Percentiles rank a stretch among this genome's conserved stretches.
Conservation (phyloP, 1,140 invertebrate species). For the Medauroidea extradentata region DNA sequence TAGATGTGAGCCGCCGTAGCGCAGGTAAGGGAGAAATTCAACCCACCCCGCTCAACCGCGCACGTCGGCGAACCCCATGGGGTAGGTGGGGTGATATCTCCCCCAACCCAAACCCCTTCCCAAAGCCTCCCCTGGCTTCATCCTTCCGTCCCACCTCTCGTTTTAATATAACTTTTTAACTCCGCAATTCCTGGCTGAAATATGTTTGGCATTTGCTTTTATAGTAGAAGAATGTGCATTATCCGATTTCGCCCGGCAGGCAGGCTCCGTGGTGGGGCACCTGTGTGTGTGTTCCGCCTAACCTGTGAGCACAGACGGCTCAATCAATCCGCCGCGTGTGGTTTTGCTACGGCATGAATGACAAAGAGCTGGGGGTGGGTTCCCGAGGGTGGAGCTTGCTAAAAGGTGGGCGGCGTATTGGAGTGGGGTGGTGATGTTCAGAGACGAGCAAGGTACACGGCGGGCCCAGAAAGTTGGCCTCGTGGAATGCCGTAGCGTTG, state of each 20-base stretch:
- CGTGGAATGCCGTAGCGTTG: no score
- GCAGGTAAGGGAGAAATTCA: not conserved
- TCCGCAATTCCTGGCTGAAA: constrained; percentile 24
- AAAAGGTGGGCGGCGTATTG: no score
- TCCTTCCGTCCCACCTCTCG: constrained; percentile 1
- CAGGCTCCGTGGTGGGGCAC: not conserved
- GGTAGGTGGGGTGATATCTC: no score
- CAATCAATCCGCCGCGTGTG: constrained; percentile 21
- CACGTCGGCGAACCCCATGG: no score
- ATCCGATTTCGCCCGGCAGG: constrained; percentile 21
- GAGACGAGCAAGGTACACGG: no score
- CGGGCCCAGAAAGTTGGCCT: no score
- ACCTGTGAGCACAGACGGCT: constrained; percentile 3
- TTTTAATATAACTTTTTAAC: constrained; percentile 27
- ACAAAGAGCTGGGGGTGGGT: constrained; percentile 17
- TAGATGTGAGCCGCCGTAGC: no score
- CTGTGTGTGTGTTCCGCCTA: not conserved
- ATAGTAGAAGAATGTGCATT: constrained; percentile 23
- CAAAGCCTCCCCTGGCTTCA: not conserved
- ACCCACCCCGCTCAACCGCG: not conserved
- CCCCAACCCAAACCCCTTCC: not conserved
- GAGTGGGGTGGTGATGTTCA: no score
- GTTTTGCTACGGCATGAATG: constrained; percentile 22
- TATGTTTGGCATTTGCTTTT: constrained; percentile 26
- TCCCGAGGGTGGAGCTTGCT: no score